phyloP scores from a whole-genome alignment of 2,888 invertebrate genomes.

The Sepioteuthis lessoniana region DNA sequence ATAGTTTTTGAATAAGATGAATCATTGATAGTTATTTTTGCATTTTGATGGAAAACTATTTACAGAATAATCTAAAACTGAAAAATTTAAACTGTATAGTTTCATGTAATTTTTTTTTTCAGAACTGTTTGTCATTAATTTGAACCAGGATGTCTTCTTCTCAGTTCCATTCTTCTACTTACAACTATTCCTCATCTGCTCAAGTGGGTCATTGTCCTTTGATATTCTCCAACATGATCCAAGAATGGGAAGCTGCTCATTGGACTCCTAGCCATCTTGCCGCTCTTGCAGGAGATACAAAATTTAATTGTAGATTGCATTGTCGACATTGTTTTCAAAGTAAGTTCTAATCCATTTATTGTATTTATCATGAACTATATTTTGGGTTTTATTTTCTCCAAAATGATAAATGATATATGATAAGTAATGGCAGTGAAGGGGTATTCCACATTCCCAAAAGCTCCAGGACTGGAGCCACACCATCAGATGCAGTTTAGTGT shows the following conservation, averaged over 20 bases:
- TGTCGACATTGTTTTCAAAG: conserved; percentile 49
- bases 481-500: no score
- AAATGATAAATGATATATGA: no score
- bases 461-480: no score
- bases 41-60: no score
- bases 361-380: neutral
- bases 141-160: neutral
- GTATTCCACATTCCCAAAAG: no score
- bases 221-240: conserved; percentile 55
- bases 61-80: no score
- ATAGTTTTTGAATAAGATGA: no score
- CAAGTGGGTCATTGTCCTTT: conserved; percentile 52
- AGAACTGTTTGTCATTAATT: neutral
- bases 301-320: conserved; percentile 64
- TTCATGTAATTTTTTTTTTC: neutral
- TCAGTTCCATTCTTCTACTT: neutral
- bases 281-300: conserved; percentile 56
- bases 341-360: neutral
- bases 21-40: no score
- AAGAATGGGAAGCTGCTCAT: conserved; percentile 60
- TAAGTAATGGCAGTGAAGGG: no score
- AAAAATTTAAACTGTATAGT: neutral
- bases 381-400: no score
- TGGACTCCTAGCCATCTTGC: conserved; percentile 65
- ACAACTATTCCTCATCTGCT: neutral